Evolutionary conservation across 2,113 vertebrate species (phyloP), one percentile per base, ranked within the genome.

Genomic region (Misgurnus anguillicaudatus): DNA sequence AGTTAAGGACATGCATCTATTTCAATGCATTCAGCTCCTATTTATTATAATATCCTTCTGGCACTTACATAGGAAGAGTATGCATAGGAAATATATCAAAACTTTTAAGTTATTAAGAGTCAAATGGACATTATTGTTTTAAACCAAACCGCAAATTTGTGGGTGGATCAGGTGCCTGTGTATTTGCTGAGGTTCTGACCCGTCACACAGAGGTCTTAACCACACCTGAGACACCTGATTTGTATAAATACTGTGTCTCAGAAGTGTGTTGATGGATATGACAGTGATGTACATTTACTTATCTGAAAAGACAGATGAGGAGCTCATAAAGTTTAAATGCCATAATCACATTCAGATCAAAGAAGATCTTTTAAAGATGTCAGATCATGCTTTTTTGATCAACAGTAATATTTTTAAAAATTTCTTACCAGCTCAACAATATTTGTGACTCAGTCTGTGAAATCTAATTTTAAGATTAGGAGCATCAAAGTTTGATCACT

Each of bases 171-270:
- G 69, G 51, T 57, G 68, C 68, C 39, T 55, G 68, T 39, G 24
- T 31, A 31, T 53, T 36, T 69, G 45, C 24, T 17, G 67, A 31
- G 67, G 47, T 69, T 69, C 8, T 69, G 45, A 69, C 47, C 66
- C 9, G 13, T 31, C 1, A 1, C 24, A 17, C 24, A 4, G 45
- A 48, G 66, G 9, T 51, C 21, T 51, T 9, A 24, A 3, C 16
- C 24, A 51, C 67, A 69, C 67, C 47, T 69, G 47, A 69, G 66
- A 69, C 24, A 17, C 24, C 24, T 31, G 24, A 31, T 31, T 14
- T 51, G 13, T 13, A 69, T 13, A 9, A 36, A 48, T 13, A n/a
- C 31, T 48, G 45, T 5, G 6, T 13, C 14, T 13, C 6, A 69
- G 66, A 48, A 55, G 53, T 69, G 45, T 36, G 67, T 55, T 38